Conservation (phyloP, 2,797 vertebrate genomes). For the Acropternis orthonyx region DNA sequence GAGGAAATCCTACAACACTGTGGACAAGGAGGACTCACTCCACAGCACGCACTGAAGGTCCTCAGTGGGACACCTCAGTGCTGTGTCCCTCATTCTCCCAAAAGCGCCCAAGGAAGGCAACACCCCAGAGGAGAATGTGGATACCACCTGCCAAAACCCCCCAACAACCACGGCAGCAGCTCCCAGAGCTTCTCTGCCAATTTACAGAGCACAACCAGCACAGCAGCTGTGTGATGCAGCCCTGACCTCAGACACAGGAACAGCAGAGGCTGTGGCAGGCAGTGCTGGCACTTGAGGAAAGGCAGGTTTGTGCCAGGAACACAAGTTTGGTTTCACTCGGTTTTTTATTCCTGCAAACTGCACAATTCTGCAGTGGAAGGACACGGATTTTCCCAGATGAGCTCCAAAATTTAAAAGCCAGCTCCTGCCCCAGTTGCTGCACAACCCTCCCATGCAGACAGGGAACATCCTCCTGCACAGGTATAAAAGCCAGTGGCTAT, state of each 20-base stretch:
- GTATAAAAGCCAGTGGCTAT: background rate
- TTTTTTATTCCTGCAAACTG: background rate
- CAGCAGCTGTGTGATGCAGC: background rate
- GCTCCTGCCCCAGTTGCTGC: background rate
- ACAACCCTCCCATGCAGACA: background rate
- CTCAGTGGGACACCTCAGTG: background rate
- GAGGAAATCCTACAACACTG: background rate
- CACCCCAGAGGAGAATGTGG: accelerated
- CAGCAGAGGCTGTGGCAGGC: background rate
- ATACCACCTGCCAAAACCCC: background rate
- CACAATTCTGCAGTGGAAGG: background rate
- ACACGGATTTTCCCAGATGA: background rate
- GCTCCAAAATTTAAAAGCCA: background rate
- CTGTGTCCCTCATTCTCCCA: background rate
- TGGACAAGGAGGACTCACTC: background rate
- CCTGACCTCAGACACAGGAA: background rate
- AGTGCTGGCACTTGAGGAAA: background rate
- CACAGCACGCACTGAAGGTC: background rate
- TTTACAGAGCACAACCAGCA: background rate
- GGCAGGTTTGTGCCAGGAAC: background rate
- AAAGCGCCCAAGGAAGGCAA: background rate
- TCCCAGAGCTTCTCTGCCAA: background rate
- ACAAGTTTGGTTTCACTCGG: background rate
- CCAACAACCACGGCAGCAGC: background rate
- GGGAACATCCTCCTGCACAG: background rate